Percentiles rank a stretch among this genome's conserved stretches.
Conservation (phyloP, 2,113 vertebrate genomes). For the Narcine bancroftii region DNA sequence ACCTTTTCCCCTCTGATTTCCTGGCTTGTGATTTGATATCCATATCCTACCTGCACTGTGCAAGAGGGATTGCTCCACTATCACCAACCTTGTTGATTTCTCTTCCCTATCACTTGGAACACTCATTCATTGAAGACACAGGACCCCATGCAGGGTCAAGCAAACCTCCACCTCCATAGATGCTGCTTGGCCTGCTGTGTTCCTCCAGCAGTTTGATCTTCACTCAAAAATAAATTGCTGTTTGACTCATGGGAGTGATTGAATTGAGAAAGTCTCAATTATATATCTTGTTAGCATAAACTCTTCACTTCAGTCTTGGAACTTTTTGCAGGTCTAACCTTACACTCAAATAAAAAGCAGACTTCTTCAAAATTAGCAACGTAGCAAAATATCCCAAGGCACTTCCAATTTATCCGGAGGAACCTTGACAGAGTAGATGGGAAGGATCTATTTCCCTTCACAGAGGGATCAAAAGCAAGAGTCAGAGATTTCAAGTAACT, state of each 20-base stretch:
- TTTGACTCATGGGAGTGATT: not conserved
- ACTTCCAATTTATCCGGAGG: too few species aligned
- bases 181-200: too few species aligned
- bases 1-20: not conserved
- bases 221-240: not conserved
- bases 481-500: too few species aligned
- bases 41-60: not conserved
- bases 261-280: not conserved
- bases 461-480: too few species aligned
- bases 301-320: not conserved
- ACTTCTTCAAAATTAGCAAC: too few species aligned
- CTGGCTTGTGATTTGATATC: not conserved
- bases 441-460: too few species aligned
- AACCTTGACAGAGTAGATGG: too few species aligned
- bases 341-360: too few species aligned
- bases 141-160: too few species aligned
- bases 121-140: not conserved
- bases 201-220: too few species aligned
- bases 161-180: too few species aligned
- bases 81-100: not conserved
- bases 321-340: not conserved
- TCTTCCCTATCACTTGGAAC: not conserved
- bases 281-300: not conserved
- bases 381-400: too few species aligned
- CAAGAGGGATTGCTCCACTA: not conserved